phyloP scores from a whole-genome alignment of 2,888 invertebrate species.

The Athalia cordata region DNA sequence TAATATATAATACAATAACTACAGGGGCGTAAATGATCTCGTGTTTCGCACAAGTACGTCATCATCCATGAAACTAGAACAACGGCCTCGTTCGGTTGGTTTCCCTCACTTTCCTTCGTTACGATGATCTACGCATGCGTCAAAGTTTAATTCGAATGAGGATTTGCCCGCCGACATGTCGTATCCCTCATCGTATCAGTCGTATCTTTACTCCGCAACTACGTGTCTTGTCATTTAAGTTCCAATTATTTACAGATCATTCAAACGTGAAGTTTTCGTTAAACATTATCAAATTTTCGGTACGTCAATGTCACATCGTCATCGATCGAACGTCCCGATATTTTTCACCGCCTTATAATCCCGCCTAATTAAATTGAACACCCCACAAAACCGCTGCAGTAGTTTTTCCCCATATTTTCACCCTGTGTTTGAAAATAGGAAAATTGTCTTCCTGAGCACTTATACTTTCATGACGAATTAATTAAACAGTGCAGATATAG shows the following conservation, averaged over 20 bases:
- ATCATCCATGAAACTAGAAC: conserved; percentile 43
- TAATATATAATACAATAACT: not conserved
- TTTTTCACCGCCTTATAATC: not conserved
- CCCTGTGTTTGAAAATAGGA: too few species aligned
- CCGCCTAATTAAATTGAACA: not conserved
- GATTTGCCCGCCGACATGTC: conserved; percentile 51
- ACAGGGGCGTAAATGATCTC: conserved; percentile 26
- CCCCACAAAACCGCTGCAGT: too few species aligned
- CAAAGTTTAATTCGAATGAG: conserved; percentile 36
- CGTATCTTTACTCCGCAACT: conserved; percentile 50
- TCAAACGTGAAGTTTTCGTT: not conserved
- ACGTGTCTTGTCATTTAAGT: conserved; percentile 12
- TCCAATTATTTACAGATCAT: not conserved
- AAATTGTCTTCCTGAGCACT: too few species aligned
- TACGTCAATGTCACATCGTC: not conserved
- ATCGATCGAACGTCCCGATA: too few species aligned
- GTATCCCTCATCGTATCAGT: conserved; percentile 55
- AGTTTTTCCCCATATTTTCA: too few species aligned
- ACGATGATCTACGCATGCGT: conserved; percentile 36
- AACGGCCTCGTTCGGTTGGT: conserved; percentile 36
- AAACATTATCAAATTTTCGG: not conserved
- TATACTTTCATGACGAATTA: not conserved
- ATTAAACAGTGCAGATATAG: not conserved
- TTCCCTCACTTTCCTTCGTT: conserved; percentile 35
- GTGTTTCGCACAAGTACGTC: conserved; percentile 27